Percentiles rank a stretch among this genome's conserved stretches.
These are phyloP conservation scores for Amniataba percoides DNA, from an alignment of 2,797 vertebrate genomes.

Conservation along the genomic window DNA sequence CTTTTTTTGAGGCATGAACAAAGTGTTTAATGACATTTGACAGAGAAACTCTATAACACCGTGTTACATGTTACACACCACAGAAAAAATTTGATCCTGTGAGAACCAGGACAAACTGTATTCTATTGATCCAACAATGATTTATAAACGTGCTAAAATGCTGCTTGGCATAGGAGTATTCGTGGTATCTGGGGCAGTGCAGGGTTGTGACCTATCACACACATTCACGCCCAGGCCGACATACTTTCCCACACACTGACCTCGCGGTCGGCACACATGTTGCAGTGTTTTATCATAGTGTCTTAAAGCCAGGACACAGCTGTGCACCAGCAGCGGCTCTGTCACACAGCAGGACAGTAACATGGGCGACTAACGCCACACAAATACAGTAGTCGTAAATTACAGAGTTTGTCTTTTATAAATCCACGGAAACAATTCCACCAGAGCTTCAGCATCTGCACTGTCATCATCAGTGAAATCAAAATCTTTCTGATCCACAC, in stretches of 20 bases:
- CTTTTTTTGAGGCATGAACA: background rate
- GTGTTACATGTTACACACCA: background rate
- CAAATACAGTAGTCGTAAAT: conserved; percentile 5
- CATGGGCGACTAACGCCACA: conserved; percentile 40
- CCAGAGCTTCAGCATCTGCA: background rate
- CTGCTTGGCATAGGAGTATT: conserved; percentile 28
- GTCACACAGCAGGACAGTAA: conserved; percentile 54
- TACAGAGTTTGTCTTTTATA: background rate
- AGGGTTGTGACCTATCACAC: conserved; percentile 49
- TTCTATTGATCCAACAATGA: conserved; percentile 42
- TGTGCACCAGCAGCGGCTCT: conserved; percentile 48
- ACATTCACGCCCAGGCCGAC: conserved; percentile 42
- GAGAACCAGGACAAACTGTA: background rate
- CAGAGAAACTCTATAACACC: background rate
- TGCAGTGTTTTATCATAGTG: conserved; percentile 60
- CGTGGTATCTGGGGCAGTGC: conserved; percentile 27
- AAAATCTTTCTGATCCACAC: background rate
- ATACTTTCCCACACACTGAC: conserved; percentile 70
- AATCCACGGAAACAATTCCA: background rate
- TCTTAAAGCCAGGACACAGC: conserved; percentile 66
- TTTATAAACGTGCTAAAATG: conserved; percentile 51
- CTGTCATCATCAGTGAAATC: background rate
- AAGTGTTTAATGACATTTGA: background rate
- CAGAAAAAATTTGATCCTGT: conserved; percentile 10
- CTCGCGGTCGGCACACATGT: conserved; percentile 58